Conservation (phyloP, 2,113 vertebrate species). For the Pycnonotus jocosus region DNA sequence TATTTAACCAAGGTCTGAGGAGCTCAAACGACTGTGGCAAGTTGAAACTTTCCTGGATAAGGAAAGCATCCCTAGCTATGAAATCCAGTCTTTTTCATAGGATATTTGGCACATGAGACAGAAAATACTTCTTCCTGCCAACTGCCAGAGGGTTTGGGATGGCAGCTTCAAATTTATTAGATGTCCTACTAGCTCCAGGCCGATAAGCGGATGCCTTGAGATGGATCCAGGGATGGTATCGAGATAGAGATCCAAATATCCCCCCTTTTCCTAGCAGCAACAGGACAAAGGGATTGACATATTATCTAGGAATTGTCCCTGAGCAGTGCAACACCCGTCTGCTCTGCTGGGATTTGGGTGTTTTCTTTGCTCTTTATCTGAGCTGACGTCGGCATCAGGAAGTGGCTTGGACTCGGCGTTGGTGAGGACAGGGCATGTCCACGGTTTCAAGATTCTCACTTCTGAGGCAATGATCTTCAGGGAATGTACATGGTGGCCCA, state of each 20-base stretch:
- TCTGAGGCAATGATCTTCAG: background rate
- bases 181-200: constrained; percentile 24
- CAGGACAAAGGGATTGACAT: background rate
- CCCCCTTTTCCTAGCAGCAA: background rate
- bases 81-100: constrained; percentile 19
- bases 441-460: background rate
- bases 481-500: background rate
- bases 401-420: rapidly evolving
- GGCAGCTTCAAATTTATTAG: constrained; percentile 51
- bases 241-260: constrained; percentile 23
- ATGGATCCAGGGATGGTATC: background rate
- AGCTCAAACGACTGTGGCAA: constrained; percentile 16
- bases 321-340: background rate
- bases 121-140: constrained; percentile 29
- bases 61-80: background rate
- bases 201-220: constrained; percentile 12
- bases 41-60: constrained; percentile 46
- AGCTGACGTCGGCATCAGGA: background rate
- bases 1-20: constrained; percentile 23
- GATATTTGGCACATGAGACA: constrained; percentile 34
- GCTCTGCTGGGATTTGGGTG: background rate
- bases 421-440: background rate
- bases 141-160: constrained; percentile 38
- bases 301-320: constrained; percentile 5
- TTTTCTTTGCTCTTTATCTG: background rate